A percentile compares a stretch with the other conserved stretches of the same genome.
phyloP scores from a whole-genome alignment of 2,113 vertebrate species.

The Petaurus breviceps region DNA sequence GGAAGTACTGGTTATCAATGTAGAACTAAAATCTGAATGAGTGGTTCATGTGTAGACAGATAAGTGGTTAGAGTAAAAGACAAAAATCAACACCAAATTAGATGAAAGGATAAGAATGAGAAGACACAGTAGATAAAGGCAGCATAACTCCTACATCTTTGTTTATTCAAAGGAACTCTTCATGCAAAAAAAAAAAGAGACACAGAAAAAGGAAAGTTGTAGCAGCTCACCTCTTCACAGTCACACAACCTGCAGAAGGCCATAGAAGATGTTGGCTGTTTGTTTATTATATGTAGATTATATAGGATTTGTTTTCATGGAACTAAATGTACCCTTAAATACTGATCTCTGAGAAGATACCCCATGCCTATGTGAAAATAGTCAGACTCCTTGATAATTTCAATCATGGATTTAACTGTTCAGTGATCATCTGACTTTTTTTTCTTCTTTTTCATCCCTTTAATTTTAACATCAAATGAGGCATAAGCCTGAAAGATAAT shows the following conservation, averaged over 20 bases:
- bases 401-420: neutral
- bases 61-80: neutral
- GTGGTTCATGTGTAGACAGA: neutral
- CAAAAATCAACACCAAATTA: neutral
- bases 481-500: neutral
- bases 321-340: neutral
- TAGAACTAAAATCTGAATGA: neutral
- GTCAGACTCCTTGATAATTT: neutral
- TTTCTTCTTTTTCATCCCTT: neutral
- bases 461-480: neutral
- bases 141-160: neutral
- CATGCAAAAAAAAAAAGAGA: neutral
- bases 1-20: neutral
- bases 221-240: neutral
- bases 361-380: neutral
- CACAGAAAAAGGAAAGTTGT: neutral
- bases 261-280: neutral
- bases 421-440: neutral
- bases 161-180: neutral
- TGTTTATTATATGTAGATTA: neutral
- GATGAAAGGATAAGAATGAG: neutral
- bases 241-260: neutral
- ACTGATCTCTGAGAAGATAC: neutral
- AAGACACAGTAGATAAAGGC: neutral
- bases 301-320: neutral